phyloP scores from a whole-genome alignment of 2,113 vertebrate species.

The Gambusia holbrooki region DNA sequence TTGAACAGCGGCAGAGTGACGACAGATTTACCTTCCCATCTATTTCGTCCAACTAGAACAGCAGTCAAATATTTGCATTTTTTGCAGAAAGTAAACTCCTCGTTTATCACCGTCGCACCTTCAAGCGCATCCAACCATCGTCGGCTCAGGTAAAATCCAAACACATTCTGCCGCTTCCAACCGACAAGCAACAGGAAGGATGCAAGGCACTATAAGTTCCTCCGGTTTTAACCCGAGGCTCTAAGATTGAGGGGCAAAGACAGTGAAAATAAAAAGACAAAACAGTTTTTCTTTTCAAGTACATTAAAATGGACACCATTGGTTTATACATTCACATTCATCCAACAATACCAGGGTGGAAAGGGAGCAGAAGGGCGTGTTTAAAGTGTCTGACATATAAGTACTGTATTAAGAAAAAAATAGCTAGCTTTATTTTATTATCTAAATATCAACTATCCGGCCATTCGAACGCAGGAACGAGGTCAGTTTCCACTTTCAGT shows the following conservation, averaged over 20 bases:
- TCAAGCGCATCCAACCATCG: not conserved
- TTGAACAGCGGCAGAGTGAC: constrained; percentile 16
- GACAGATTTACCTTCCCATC: constrained; percentile 4
- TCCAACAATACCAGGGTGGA: constrained; percentile 65
- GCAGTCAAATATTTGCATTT: not conserved
- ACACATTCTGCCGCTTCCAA: constrained; percentile 38
- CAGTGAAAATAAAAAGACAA: constrained; percentile 34
- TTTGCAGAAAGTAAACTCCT: not conserved
- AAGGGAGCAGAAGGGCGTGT: constrained; percentile 53
- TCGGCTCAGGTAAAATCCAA: constrained; percentile 20
- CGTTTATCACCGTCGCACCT: not conserved
- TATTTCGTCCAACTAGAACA: not conserved
- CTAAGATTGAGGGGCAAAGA: not conserved
- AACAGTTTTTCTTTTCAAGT: constrained; percentile 61
- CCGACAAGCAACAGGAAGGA: constrained; percentile 54
- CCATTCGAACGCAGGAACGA: constrained; percentile 22
- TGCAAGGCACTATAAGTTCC: constrained; percentile 70
- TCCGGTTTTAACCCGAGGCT: constrained; percentile 44
- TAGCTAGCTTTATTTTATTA: constrained; percentile 73
- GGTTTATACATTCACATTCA: constrained; percentile 79
- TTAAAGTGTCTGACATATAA: constrained; percentile 77
- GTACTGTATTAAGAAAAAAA: constrained; percentile 67
- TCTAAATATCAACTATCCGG: constrained; percentile 60
- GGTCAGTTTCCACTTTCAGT: constrained; percentile 62
- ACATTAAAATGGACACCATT: constrained; percentile 71